phyloP scores from a whole-genome alignment of 1,140 invertebrate species.

The Acyrthosiphon pisum region DNA sequence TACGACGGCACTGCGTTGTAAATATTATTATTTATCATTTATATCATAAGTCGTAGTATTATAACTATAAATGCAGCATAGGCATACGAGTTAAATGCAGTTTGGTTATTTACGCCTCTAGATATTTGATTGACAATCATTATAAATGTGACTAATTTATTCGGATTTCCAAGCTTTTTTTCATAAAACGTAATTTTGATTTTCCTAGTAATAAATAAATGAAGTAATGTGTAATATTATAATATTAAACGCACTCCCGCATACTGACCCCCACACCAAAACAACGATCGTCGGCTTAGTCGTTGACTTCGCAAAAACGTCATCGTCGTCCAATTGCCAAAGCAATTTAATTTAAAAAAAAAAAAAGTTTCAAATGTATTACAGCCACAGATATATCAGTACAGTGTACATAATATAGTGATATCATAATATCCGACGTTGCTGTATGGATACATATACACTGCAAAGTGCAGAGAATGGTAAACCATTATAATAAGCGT shows the following conservation, averaged over 20 bases:
- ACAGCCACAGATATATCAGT: not conserved
- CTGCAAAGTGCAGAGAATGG: not conserved
- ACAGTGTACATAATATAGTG: not conserved
- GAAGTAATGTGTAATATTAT: not conserved
- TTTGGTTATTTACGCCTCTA: not conserved
- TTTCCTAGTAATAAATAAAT: not conserved
- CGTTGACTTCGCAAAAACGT: not conserved
- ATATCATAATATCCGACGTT: not conserved
- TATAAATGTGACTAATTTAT: slow-evolving; percentile 11
- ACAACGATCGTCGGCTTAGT: not conserved
- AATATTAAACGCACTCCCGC: not conserved
- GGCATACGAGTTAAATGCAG: not conserved
- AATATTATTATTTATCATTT: not conserved
- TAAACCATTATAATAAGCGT: not conserved
- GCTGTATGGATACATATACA: not conserved
- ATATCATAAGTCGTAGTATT: not conserved
- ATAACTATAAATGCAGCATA: not conserved
- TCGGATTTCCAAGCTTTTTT: not conserved
- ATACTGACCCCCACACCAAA: not conserved
- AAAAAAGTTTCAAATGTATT: not conserved
- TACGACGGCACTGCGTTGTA: not conserved
- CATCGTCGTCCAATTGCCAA: not conserved
- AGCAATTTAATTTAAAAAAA: not conserved
- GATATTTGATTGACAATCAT: not conserved
- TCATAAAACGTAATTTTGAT: not conserved